phyloP scores from a whole-genome alignment of 2,888 invertebrate genomes.

The Caenorhabditis wallacei region DNA sequence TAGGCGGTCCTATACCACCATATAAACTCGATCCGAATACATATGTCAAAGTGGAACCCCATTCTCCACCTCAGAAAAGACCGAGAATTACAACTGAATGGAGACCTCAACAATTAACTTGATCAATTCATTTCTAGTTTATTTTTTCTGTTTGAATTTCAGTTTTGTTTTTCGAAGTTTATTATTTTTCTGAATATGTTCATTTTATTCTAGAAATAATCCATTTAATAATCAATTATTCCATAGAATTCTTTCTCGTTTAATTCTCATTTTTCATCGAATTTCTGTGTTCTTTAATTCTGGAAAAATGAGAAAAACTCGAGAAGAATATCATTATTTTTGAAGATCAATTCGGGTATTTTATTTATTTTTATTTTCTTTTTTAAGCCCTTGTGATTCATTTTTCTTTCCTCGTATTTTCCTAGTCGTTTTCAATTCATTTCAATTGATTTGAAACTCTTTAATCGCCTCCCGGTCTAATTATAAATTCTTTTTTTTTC shows the following conservation, averaged over 20 bases:
- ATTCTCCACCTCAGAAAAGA: constrained; percentile 82
- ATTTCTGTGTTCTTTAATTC: not conserved
- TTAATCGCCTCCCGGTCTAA: constrained; percentile 7
- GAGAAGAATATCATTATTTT: constrained; percentile 17
- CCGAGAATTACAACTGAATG: constrained; percentile 76
- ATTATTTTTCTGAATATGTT: not conserved
- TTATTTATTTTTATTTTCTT: constrained; percentile 35
- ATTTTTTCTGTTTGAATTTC: not conserved
- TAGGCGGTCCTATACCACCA: constrained; percentile 35
- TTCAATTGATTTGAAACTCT: constrained; percentile 9
- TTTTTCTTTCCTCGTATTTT: constrained; percentile 18
- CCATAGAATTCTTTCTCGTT: no score
- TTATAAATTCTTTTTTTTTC: not conserved
- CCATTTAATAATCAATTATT: no score
- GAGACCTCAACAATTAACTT: constrained; percentile 73
- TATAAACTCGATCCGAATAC: constrained; percentile 65
- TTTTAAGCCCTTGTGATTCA: constrained; percentile 15
- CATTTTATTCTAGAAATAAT: not conserved
- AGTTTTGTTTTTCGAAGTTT: not conserved
- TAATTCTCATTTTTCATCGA: no score
- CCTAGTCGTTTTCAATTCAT: not conserved
- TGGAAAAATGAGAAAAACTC: not conserved
- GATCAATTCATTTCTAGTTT: not conserved
- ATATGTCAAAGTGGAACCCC: constrained; percentile 80
- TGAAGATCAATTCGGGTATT: constrained; percentile 4